Base-by-base conservation (phyloP, 30 jellyfish, hydroid and myxozoan genomes). In the Hydractinia symbiolongicarpus region DNA sequence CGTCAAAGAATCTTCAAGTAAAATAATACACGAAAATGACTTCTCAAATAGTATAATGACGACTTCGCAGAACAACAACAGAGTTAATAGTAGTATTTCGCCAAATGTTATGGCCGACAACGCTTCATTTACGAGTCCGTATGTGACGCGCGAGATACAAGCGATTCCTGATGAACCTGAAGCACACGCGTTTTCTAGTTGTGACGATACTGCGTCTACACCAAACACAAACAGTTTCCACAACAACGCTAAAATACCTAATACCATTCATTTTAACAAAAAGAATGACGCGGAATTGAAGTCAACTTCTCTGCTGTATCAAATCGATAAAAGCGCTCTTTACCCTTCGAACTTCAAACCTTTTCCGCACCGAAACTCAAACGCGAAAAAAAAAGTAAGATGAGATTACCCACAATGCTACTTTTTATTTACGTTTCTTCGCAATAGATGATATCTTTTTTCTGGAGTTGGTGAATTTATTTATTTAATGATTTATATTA, bases 281-380 rank as follows among this genome's bases (percentile, higher is more conserved):
- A 21, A 68, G 57, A 81, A 57, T 16, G 84, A 72, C 9, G 4
- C 50, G 57, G 89, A 82, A 15, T 13, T 66, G 14, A 54, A 83
- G 16, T 53, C 80, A 49, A 52, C 19, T 62, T 84, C 97, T 11
- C 60, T 84, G 1, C 71, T 72, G 50, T 90, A 79, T 68, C 55
- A 58, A 40, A 88, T 84, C 52, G 97, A 90, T 62, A 81, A 75
- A 66, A 73, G 84, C 8, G 95, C 97, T 4, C 55, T 90, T 84
- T 90, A 90, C 50, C 97, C 97, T 4, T 30, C 81, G 58, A 90
- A 90, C 67, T 90, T 90, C 72, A 85, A 84, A 50, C 97, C 97
- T 4, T 90, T 90, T 56, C 97, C 97, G 30, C 84, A 85, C 69
- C 86, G 97, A 53, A 68, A 72, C 51, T 79, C 52, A 55, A 56